Base-by-base conservation (phyloP, 2,113 vertebrate species). In the Chiloscyllium plagiosum region DNA sequence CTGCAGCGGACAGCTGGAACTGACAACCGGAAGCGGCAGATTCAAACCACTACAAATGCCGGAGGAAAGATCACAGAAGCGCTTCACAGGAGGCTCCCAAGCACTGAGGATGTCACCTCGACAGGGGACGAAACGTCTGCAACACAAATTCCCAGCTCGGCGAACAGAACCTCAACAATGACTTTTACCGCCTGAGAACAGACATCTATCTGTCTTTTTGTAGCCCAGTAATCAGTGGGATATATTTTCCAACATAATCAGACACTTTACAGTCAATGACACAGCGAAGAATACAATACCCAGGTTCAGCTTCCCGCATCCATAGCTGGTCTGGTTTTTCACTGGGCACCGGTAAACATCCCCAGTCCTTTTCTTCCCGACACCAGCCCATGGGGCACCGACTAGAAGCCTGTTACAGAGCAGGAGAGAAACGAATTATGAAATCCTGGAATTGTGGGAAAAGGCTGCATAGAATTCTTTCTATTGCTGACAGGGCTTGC, bases 231-330 rank as follows among this genome's bases (percentile, higher is more conserved):
- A 61, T 29, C 0, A 10, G 61, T n/a, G 52, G 52, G 87, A 92
- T 92, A 20, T 65, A 13, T 61, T 61, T 37, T 68, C 65, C 89
- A 37, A 66, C 61, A 24, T 22, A 70, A 8, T 26, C 47, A 26
- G 37, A 4, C n/a, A n/a, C 37, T 70, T 95, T 95, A 19, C 8
- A 26, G 47, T 29, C 13, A 3, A 4, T 4, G n/a, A 69, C 5
- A 15, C 7, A 20, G 42, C 37, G 33, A 20, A 33, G 33, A 29
- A 68, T 69, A 90, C 94, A n/a, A 56, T 98, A 99, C 99, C 99
- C 97, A 99, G 97, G 97, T 99, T 99, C 97, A 99, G 99, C 96
- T 99, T 99, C 97, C 98, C 97, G 97, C 99, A 99, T 96, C 98
- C 98, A 70, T 97, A 97, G 8, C 98, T 98, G 72, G 76, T 97